Base-by-base conservation (phyloP, 2,888 invertebrate genomes). In the Sarcophaga carnaria region DNA sequence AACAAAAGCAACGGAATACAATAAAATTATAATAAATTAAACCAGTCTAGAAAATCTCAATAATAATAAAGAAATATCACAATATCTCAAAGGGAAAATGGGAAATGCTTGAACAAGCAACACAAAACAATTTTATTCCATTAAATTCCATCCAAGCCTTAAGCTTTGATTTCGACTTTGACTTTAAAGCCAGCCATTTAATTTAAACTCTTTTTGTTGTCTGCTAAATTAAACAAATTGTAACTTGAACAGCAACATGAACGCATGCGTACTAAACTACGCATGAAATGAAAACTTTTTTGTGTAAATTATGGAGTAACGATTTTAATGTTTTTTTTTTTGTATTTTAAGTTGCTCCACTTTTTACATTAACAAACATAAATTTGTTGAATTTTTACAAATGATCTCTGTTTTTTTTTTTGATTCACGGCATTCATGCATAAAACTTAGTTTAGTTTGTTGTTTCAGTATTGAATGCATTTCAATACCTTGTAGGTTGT, bases 251-350 rank as follows among this genome's bases (percentile, higher is more conserved):
- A 37, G 37, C 37, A 70, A 59, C 25, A 20, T 71, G 45, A 45
- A 60, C 64, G 70, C 66, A 80, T 80, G 47, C 47, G 64, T 60
- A 77, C 8, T 72, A 72, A 77, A 72, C 66, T 66, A 83, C 82
- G 86, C 86, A 83, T 86, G 64, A 83, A 86, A 54, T 70, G 70
- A 64, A 76, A 60, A 49, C 66, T 47, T 70, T 82, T 79, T 62
- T 45, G 20, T 22, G 8, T 20, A 60, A 62, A 62, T 63, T 81
- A 11, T 37, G 54, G 27, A 63, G 69, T 54, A 75, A 82, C 82
- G 69, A 70, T 37, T 64, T 45, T 17, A 22, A 67, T 45, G 4
- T 72, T 60, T 80, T 47, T 80, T 11, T 11, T 22, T 49, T 14
- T 49, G 1, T 49, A 14, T 49, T 54, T 62, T 62, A 22, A 62